These are phyloP conservation scores for Edolisoma coerulescens DNA, from an alignment of 2,113 vertebrate species.

Conservation along the genomic window DNA sequence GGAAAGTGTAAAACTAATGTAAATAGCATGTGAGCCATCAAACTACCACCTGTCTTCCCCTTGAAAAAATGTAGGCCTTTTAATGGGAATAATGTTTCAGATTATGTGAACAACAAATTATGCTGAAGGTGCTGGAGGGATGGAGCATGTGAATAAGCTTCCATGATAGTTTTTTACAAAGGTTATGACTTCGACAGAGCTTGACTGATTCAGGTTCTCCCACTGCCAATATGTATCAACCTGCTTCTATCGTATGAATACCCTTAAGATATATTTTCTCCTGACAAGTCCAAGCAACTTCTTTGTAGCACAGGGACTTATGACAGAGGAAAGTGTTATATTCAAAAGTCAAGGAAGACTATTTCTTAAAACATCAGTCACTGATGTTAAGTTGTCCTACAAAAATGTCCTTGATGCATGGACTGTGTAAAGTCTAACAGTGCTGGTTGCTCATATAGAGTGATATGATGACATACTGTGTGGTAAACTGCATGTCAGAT, in stretches of 20 bases:
- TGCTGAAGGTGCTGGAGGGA: not conserved
- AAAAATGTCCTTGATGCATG: not conserved
- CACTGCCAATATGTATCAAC: not conserved
- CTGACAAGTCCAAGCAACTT: not conserved
- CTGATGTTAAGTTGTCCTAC: not conserved
- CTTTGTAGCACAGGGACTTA: not conserved
- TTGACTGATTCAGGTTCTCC: not conserved
- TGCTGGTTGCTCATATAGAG: not conserved
- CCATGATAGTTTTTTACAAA: accelerated
- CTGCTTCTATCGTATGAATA: not conserved
- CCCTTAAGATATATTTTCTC: not conserved
- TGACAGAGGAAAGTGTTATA: not conserved
- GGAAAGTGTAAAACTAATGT: not conserved
- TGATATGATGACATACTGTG: accelerated
- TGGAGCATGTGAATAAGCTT: not conserved
- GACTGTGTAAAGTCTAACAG: not conserved
- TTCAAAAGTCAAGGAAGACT: not conserved
- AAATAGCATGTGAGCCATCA: not conserved
- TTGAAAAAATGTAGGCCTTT: not conserved
- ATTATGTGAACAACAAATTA: not conserved
- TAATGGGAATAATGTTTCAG: not conserved
- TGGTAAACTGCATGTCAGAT: not conserved
- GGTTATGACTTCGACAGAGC: not conserved
- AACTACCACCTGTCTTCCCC: not conserved
- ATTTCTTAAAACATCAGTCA: not conserved